These are phyloP conservation scores for Moxostoma hubbsi DNA, from an alignment of 2,797 vertebrate genomes.

Conservation along the genomic window DNA sequence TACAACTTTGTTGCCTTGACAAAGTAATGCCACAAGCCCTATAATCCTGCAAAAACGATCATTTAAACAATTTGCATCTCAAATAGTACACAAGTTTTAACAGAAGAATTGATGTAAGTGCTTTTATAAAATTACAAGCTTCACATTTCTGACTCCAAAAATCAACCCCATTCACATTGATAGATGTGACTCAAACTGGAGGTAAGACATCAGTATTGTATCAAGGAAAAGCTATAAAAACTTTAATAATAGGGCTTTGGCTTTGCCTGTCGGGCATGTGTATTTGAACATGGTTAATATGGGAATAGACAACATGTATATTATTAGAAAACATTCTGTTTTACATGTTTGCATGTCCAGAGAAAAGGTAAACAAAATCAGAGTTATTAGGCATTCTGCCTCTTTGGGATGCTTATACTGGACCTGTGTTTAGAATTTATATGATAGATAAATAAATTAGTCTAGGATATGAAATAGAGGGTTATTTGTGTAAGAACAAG, in stretches of 20 bases:
- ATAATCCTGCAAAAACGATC: too few species aligned
- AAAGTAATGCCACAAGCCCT: too few species aligned
- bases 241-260: too few species aligned
- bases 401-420: not conserved
- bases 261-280: not conserved
- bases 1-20: too few species aligned
- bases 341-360: not conserved
- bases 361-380: not conserved
- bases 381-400: not conserved
- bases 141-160: too few species aligned
- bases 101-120: too few species aligned
- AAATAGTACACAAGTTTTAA: too few species aligned
- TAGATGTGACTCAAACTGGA: not conserved
- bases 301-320: not conserved
- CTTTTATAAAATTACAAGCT: too few species aligned
- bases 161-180: too few species aligned
- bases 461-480: slow-evolving; percentile 9
- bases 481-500: slow-evolving; percentile 35
- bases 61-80: too few species aligned
- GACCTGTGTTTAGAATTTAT: not conserved
- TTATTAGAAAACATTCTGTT: too few species aligned
- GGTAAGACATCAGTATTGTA: not conserved
- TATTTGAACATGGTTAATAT: not conserved
- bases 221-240: not conserved
- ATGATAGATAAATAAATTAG: slow-evolving; percentile 14